Percentiles rank a stretch among this genome's conserved stretches.
phyloP scores from a whole-genome alignment of 1,140 invertebrate genomes.

The Eumeta japonica region DNA sequence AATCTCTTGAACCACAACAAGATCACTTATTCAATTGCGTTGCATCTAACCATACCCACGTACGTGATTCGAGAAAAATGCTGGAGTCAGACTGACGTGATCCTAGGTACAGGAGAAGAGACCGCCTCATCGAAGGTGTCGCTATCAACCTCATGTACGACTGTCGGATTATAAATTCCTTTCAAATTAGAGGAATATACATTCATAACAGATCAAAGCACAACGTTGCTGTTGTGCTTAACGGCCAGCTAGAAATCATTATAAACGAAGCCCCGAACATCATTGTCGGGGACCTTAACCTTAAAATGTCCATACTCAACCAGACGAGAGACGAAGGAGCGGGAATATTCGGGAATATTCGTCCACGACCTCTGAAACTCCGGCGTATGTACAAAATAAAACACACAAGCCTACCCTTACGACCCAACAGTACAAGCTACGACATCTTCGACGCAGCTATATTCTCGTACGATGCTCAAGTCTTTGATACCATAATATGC shows the following conservation, averaged over 20 bases:
- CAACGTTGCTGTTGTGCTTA: slow-evolving; percentile 1
- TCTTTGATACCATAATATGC: background rate
- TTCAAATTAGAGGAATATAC: slow-evolving; percentile 5
- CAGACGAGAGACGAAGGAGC: background rate
- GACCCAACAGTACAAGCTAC: slow-evolving; percentile 1
- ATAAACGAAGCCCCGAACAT: background rate
- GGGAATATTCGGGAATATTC: background rate
- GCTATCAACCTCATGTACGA: background rate
- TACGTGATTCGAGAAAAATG: slow-evolving; percentile 1
- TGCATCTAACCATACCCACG: slow-evolving; percentile 2
- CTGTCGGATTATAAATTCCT: background rate
- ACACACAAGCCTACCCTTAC: slow-evolving; percentile 2
- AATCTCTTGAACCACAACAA: slow-evolving; percentile 1
- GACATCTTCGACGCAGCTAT: slow-evolving; percentile 6
- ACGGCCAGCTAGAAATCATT: slow-evolving; percentile 1
- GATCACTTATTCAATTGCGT: slow-evolving; percentile 1
- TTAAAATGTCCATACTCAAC: background rate
- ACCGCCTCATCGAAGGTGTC: slow-evolving; percentile 3
- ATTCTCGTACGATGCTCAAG: background rate
- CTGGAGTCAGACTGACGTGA: slow-evolving; percentile 4
- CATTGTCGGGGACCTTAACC: slow-evolving; percentile 5
- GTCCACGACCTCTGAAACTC: slow-evolving; percentile 2
- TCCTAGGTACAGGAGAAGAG: slow-evolving; percentile 3
- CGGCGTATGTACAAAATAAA: background rate
- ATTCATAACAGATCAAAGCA: background rate